phyloP scores from a whole-genome alignment of 2,888 invertebrate genomes.

The Antitype chi region DNA sequence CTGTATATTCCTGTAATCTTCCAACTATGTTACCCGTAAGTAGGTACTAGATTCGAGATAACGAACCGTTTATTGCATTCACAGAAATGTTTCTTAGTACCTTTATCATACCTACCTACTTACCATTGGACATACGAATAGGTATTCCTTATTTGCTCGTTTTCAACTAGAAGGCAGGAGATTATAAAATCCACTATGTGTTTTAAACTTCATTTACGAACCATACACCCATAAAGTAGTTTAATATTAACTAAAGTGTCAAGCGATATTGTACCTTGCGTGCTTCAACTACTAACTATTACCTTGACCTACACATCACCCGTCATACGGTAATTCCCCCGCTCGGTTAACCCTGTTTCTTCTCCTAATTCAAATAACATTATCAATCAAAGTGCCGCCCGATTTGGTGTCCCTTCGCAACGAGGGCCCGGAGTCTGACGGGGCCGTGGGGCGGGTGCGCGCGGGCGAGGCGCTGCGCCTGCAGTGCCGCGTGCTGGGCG shows the following conservation, averaged over 20 bases:
- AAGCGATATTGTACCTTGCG: not conserved
- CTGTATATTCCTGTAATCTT: not conserved
- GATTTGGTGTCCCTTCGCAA: slow-evolving; percentile 80
- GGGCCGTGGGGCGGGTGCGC: slow-evolving; percentile 72
- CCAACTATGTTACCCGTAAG: not conserved
- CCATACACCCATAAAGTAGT: not conserved
- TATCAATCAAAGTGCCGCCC: slow-evolving; percentile 79
- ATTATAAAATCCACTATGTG: not conserved
- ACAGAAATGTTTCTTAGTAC: slow-evolving; percentile 5
- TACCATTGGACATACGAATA: not conserved
- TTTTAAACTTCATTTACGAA: not conserved
- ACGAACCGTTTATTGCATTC: not conserved
- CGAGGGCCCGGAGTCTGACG: slow-evolving; percentile 63
- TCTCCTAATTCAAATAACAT: slow-evolving; percentile 23
- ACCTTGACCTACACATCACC: slow-evolving; percentile 24
- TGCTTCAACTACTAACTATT: slow-evolving; percentile 1
- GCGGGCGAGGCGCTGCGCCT: slow-evolving; percentile 76
- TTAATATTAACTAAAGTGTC: not conserved
- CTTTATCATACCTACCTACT: too few relatives aligned
- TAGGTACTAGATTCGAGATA: not conserved
- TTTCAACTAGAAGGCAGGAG: not conserved
- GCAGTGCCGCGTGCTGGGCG: slow-evolving; percentile 86
- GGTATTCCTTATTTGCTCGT: not conserved
- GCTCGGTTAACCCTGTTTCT: not conserved
- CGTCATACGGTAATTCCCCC: slow-evolving; percentile 1